Base-by-base conservation (phyloP, 2,888 invertebrate species). In the Gymnosoma rotundatum region DNA sequence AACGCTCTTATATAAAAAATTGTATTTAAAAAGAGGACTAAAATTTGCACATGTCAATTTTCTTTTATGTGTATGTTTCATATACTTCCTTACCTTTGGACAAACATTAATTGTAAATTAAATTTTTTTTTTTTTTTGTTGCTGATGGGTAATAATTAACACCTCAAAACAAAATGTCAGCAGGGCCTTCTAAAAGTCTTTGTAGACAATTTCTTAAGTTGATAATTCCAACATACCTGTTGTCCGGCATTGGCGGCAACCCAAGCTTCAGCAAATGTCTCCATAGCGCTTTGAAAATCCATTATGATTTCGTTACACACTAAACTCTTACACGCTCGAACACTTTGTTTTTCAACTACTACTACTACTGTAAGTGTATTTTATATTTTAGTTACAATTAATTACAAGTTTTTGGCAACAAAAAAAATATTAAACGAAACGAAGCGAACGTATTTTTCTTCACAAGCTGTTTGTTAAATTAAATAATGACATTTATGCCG, bases 261-360 rank as follows among this genome's bases (percentile, higher is more conserved):
- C 98, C 98, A 98, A 89, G 98, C 98, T 94, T 98, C 98, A 88
- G 98, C 98, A 93, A 98, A 98, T 89, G 98, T 98, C 94, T 98
- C 98, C 98, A 98, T 98, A 89, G 98, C 98, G 95, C 98, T 98
- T 94, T 98, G 97, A 95, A 98, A 98, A 96, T 98, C 98, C 98
- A 98, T 98, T 84, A 83, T 88, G 87, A 52, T 58, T 66, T 63
- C 42, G n/a, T 52, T 9, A 20, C 18, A 52, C 50, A n/a, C 50
- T 50, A 50, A 16, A 63, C 74, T 69, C 48, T 72, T 61, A 54
- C 18, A 61, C 78, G 60, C 48, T 64, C 12, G 9, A 36, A 10
- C 18, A 54, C 20, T 74, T 75, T 18, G 45, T 16, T 66, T 66
- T 66, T 58, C n/a, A 56, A 48, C 45, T 50, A 61, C 54, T 69